phyloP scores from a whole-genome alignment of 1,140 invertebrate species.

The Stegodyphus mimosarum region DNA sequence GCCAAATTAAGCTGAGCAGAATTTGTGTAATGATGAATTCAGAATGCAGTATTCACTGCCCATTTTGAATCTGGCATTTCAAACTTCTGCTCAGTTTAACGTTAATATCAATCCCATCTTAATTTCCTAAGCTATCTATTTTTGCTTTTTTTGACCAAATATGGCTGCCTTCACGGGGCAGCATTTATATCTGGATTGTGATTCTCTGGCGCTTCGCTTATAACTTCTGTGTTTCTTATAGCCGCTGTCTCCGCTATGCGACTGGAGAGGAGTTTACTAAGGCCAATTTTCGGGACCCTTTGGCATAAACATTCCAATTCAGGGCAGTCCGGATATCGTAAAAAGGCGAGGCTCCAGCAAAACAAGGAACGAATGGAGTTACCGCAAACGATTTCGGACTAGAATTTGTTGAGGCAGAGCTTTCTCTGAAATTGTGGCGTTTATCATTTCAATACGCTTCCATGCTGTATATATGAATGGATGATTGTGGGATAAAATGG shows the following conservation, averaged over 20 bases:
- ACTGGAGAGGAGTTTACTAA: conserved; percentile 58
- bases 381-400: conserved; percentile 15
- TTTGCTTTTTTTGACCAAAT: conserved; percentile 2
- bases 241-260: conserved; percentile 29
- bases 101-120: too few species aligned
- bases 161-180: not conserved
- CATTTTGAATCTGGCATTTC: too few species aligned
- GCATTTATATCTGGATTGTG: conserved; percentile 10
- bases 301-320: conserved; percentile 61
- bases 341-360: conserved; percentile 28
- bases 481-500: conserved; percentile 54
- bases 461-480: conserved; percentile 58
- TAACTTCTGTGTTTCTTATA: conserved; percentile 53
- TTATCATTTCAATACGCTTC: conserved; percentile 52
- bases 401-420: not conserved
- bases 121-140: not conserved
- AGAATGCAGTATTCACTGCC: too few species aligned
- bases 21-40: too few species aligned
- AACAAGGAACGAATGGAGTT: not conserved
- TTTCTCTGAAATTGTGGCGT: conserved; percentile 15
- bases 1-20: too few species aligned
- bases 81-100: too few species aligned
- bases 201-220: conserved; percentile 16
- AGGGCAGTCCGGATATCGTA: conserved; percentile 45
- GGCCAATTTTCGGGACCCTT: conserved; percentile 51